A percentile compares a stretch with the other conserved stretches of the same genome.
These are phyloP conservation scores for Opisthograptis luteolata DNA, from an alignment of 2,888 invertebrate species.

Conservation along the genomic window DNA sequence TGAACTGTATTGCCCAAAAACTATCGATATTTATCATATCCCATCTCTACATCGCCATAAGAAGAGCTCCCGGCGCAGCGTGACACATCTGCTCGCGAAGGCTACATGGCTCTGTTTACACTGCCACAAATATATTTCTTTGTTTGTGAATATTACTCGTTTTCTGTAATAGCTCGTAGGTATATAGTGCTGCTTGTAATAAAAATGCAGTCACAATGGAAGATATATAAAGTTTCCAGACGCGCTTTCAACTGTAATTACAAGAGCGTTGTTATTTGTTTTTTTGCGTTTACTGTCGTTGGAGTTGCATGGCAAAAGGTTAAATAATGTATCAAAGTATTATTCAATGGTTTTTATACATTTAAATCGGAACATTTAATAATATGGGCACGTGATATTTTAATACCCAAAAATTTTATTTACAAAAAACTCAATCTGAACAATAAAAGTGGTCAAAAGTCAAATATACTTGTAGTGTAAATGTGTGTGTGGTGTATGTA, in stretches of 20 bases:
- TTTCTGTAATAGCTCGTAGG: slow-evolving; percentile 34
- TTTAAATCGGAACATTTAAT: too few species aligned
- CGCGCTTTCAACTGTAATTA: slow-evolving; percentile 9
- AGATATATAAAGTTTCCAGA: slow-evolving; percentile 21
- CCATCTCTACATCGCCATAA: slow-evolving; percentile 28
- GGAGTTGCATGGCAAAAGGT: too few species aligned
- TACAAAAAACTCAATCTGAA: too few species aligned
- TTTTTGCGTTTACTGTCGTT: too few species aligned
- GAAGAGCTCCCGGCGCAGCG: slow-evolving; percentile 19
- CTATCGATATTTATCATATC: background rate
- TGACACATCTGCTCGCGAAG: slow-evolving; percentile 56
- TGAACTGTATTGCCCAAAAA: background rate
- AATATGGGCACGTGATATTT: too few species aligned
- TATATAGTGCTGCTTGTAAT: slow-evolving; percentile 39
- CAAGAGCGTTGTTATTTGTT: slow-evolving; percentile 13
- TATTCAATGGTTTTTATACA: too few species aligned
- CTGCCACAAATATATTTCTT: slow-evolving; percentile 59
- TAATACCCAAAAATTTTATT: too few species aligned
- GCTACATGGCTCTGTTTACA: slow-evolving; percentile 45
- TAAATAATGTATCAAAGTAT: too few species aligned
- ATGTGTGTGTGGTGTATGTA: too few species aligned
- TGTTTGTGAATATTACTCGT: slow-evolving; percentile 55
- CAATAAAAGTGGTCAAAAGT: too few species aligned
- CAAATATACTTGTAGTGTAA: too few species aligned
- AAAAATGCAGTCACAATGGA: slow-evolving; percentile 25